Evolutionary conservation across 2,888 invertebrate species (phyloP).

Genomic region (Chymomyza caudatula): DNA sequence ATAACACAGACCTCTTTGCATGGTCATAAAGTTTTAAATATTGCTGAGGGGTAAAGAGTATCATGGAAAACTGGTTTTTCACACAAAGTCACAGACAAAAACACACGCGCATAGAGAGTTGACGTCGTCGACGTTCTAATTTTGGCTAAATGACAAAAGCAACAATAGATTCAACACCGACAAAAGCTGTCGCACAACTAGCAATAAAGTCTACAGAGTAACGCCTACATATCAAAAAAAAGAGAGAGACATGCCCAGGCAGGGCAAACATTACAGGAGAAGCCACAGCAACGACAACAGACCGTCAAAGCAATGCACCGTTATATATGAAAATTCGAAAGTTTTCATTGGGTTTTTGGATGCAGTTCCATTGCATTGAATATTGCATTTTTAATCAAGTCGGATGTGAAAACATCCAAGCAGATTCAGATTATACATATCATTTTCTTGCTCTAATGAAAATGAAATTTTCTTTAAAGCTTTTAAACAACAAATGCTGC

Average conservation of each 20-base stretch:
- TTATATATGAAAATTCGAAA: not conserved
- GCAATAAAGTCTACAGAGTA: not conserved
- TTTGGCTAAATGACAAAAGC: not conserved
- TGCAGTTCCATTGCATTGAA: not conserved
- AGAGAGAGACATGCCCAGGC: not conserved
- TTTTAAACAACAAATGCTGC: too few relatives aligned
- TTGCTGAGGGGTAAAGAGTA: not conserved
- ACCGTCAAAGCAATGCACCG: not conserved
- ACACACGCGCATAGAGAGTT: not conserved
- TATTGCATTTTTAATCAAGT: not conserved
- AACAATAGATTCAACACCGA: not conserved
- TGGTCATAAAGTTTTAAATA: not conserved
- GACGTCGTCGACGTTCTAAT: not conserved
- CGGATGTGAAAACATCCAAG: not conserved
- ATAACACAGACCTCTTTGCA: not conserved
- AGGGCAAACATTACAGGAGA: not conserved
- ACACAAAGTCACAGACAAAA: not conserved
- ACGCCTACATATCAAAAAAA: not conserved
- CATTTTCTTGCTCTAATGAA: too few relatives aligned
- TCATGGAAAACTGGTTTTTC: constrained; percentile 3
- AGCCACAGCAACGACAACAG: not conserved
- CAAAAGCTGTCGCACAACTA: constrained; percentile 1
- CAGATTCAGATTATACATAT: not conserved
- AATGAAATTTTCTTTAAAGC: too few relatives aligned
- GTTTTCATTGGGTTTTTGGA: not conserved